phyloP scores from a whole-genome alignment of 2,797 vertebrate genomes.

The Melanogrammus aeglefinus region DNA sequence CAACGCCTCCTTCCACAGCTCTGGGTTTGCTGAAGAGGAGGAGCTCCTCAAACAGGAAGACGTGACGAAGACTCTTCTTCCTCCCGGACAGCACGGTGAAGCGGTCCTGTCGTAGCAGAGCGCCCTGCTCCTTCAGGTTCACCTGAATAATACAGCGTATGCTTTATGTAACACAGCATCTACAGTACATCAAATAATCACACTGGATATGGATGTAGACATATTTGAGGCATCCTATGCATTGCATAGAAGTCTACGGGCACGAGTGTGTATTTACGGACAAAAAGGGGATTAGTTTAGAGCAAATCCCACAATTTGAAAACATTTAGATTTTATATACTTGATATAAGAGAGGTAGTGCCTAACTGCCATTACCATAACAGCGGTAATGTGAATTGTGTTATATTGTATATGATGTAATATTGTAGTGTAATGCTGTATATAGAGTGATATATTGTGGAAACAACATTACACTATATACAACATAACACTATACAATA shows the following conservation, averaged over 20 bases:
- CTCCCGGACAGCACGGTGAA: conserved; percentile 85
- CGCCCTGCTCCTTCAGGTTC: conserved; percentile 96
- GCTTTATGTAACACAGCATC: not conserved
- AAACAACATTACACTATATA: not conserved
- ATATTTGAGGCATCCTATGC: too few relatives aligned
- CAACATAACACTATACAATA: not conserved
- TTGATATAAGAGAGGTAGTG: too few relatives aligned
- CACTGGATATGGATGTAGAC: too few relatives aligned
- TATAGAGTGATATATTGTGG: not conserved
- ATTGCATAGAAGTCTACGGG: too few relatives aligned
- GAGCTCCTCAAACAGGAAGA: conserved; percentile 95
- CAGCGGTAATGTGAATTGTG: not conserved
- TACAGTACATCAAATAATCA: not conserved
- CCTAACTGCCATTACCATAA: too few relatives aligned
- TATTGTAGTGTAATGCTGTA: not conserved
- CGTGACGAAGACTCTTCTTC: conserved; percentile 85
- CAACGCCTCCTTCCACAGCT: conserved; percentile 81
- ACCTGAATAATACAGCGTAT: conserved; percentile 72
- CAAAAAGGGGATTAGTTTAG: too few relatives aligned
- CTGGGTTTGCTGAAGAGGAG: conserved; percentile 95
- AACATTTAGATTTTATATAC: too few relatives aligned
- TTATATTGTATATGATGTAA: not conserved
- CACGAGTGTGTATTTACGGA: too few relatives aligned
- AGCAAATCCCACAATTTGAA: too few relatives aligned
- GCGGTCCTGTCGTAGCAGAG: conserved; percentile 91